phyloP scores from a whole-genome alignment of 2,797 vertebrate genomes.

The Smutsia gigantea region DNA sequence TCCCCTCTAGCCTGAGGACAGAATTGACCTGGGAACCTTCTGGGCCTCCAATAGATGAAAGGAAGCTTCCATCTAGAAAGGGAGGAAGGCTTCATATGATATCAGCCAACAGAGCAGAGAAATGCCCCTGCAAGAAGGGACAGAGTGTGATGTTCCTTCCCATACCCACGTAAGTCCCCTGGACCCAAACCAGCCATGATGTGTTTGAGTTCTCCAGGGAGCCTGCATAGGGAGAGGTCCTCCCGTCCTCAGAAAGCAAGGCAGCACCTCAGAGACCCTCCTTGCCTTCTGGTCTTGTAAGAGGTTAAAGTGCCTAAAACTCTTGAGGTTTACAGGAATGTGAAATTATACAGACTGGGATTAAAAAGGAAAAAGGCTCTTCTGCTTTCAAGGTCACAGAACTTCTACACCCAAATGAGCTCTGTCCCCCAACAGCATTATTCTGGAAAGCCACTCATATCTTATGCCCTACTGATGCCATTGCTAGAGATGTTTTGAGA shows the following conservation, averaged over 20 bases:
- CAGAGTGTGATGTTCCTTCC: background rate
- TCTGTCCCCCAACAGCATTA: background rate
- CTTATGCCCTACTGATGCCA: background rate
- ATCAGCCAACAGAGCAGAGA: background rate
- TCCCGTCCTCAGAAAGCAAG: background rate
- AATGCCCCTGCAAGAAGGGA: too few species aligned
- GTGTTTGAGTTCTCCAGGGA: background rate
- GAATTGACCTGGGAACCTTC: background rate
- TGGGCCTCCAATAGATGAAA: background rate
- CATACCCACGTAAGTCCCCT: background rate
- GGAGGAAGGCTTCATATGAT: background rate
- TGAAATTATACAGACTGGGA: background rate
- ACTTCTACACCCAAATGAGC: background rate
- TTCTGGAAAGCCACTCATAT: background rate
- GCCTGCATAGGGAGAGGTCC: background rate
- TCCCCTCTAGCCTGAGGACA: background rate
- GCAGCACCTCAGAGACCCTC: background rate
- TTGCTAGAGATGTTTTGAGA: background rate
- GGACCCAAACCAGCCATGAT: background rate
- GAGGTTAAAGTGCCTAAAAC: background rate
- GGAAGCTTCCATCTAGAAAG: rapidly evolving
- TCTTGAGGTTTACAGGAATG: background rate
- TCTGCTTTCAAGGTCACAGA: background rate
- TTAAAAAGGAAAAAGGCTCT: background rate
- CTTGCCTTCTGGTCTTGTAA: background rate